Evolutionary conservation across 2,888 invertebrate species (phyloP).

Genomic region (Tachina lurida): DNA sequence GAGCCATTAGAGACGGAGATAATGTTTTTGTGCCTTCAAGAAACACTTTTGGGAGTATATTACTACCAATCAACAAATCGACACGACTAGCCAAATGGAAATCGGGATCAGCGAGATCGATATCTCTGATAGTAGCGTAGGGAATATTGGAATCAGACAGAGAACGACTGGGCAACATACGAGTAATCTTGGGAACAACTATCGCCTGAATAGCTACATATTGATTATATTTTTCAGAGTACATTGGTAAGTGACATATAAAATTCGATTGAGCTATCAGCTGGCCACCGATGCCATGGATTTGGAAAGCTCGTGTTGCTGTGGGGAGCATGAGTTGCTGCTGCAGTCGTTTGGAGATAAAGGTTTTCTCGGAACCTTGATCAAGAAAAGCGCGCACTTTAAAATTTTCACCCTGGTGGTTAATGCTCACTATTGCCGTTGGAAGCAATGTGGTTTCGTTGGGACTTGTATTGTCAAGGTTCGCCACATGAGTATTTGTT

Average conservation of each 20-base stretch:
- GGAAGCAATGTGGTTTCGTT: too few species aligned
- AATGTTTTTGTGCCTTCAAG: not conserved
- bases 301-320: not conserved
- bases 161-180: not conserved
- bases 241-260: not conserved
- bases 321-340: not conserved
- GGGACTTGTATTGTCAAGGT: too few species aligned
- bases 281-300: not conserved
- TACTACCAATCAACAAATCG: not conserved
- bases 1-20: not conserved
- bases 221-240: not conserved
- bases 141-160: not conserved
- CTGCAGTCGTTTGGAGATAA: not conserved
- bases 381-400: not conserved
- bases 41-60: not conserved
- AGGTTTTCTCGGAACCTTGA: not conserved
- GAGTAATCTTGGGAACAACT: not conserved
- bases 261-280: not conserved
- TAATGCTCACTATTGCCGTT: too few species aligned
- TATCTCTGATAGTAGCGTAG: too few species aligned
- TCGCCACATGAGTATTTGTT: too few species aligned
- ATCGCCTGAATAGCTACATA: not conserved
- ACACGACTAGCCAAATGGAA: too few species aligned
- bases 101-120: too few species aligned
- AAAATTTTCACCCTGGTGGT: not conserved